A percentile compares a stretch with the other conserved stretches of the same genome.
Conservation (phyloP, 2,888 invertebrate genomes). For the Bursaphelenchus okinawaensis region DNA sequence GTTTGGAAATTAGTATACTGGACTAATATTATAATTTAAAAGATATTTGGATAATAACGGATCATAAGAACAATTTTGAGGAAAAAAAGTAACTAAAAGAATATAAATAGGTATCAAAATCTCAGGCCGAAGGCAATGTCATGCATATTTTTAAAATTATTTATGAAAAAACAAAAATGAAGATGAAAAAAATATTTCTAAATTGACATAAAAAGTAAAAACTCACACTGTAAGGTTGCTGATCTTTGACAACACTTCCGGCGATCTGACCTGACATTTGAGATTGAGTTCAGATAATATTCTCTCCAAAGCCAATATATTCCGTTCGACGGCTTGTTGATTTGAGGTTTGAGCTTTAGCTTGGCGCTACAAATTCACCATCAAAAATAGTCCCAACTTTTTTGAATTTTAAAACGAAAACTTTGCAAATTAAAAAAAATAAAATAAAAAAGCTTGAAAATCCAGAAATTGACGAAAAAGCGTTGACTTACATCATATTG, state of each 20-base stretch:
- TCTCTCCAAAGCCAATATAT: conserved; percentile 54
- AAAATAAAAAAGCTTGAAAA: too few species aligned
- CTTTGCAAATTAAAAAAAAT: conserved; percentile 7
- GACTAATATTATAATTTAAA: too few species aligned
- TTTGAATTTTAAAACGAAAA: background rate
- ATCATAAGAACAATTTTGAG: too few species aligned
- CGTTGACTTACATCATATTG: conserved; percentile 49
- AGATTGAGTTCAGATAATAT: conserved; percentile 52
- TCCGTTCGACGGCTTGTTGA: conserved; percentile 46
- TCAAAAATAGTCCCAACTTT: conserved; percentile 7
- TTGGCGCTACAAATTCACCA: conserved; percentile 32
- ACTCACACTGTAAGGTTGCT: conserved; percentile 50
- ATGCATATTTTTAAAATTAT: background rate
- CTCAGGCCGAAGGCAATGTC: background rate
- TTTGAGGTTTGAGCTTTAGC: conserved; percentile 31
- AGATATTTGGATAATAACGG: too few species aligned
- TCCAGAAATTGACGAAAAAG: background rate
- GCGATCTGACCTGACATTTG: conserved; percentile 47
- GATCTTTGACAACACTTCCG: conserved; percentile 36
- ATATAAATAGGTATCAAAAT: background rate
- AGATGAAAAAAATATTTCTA: conserved; percentile 9
- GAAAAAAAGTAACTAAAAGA: too few species aligned
- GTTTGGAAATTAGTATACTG: too few species aligned
- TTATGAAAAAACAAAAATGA: too few species aligned
- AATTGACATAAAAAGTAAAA: conserved; percentile 12